Evolutionary conservation across 2,113 vertebrate genomes (phyloP), one percentile per base, ranked within the genome.

Genomic region (Fukomys damarensis): DNA sequence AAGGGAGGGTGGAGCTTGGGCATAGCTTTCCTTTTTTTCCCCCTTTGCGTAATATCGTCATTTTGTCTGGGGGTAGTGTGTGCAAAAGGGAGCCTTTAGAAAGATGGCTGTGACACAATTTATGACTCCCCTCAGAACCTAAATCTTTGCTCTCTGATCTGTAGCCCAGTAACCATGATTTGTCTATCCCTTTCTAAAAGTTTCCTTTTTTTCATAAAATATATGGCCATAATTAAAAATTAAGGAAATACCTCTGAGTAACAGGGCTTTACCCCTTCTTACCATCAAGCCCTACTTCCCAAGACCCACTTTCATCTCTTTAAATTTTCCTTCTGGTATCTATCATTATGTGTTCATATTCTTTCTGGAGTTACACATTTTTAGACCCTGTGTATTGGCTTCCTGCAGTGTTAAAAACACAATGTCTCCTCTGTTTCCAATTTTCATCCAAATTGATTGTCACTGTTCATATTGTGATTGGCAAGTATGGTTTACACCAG

Each of bases 81-180:
- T 93, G 66, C 35, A 80, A 83, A 93, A 96, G 63, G 91, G 76
- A 86, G 52, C 68, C 90, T 97, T 96, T 82, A 88, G 95, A 95
- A 93, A 77, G 80, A 92, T 87, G 58, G 17, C 68, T 84, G 13
- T 72, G 54, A 35, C 68, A 77, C 92, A 91, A 74, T 95, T 91
- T 97, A 96, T 77, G 68, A 52, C 56, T 95, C 77, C n/a, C 68
- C 72, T 87, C 49, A 32, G 79, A 52, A 93, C 80, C 54, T 95
- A 77, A 97, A 93, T 93, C 63, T 89, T 86, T 96, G 56, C 74
- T 86, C 24, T 96, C 86, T 84, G 83, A 87, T 81, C 76, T 84
- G 30, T 38, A 96, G 43, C 49, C 56, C 61, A 65, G 56, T n/a
- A 91, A 70, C 52, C 14, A 43, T 91, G 95, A 87, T 90, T 86